Conservation (phyloP, 2,888 invertebrate species). For the Hoplodrina blanda region DNA sequence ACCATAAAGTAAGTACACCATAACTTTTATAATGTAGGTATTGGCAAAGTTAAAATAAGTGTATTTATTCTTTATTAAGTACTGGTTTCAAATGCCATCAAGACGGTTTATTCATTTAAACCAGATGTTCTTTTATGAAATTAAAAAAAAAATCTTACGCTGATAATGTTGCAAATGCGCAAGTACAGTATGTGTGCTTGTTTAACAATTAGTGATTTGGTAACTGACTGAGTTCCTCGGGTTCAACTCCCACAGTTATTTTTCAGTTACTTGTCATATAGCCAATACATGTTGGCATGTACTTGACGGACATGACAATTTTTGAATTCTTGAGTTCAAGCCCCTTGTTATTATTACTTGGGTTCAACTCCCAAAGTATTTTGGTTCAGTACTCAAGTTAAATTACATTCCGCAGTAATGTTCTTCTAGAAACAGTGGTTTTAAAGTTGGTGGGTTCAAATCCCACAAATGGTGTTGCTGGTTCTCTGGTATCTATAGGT, state of each 20-base stretch:
- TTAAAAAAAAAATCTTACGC: neutral
- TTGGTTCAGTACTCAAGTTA: neutral
- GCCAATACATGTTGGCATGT: neutral
- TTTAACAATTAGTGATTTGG: neutral
- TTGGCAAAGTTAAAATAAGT: neutral
- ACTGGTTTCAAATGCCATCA: conserved; percentile 32
- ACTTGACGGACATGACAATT: neutral
- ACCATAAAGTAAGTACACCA: neutral
- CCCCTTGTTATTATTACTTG: neutral
- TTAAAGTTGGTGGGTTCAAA: conserved; percentile 13
- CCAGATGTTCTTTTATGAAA: neutral
- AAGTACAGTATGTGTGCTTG: neutral
- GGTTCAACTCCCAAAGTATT: conserved; percentile 26
- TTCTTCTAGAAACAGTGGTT: no score
- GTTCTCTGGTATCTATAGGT: neutral
- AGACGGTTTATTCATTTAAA: neutral
- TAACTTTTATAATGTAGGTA: neutral
- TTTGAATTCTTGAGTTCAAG: neutral
- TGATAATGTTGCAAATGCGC: neutral
- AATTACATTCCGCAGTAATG: neutral
- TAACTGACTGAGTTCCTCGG: conserved; percentile 15
- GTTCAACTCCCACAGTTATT: conserved; percentile 58
- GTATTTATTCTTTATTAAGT: neutral
- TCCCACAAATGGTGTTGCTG: conserved; percentile 3
- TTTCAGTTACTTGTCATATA: neutral